These are phyloP conservation scores for Cathartes aura DNA, from an alignment of 2,113 vertebrate genomes.

Conservation along the genomic window DNA sequence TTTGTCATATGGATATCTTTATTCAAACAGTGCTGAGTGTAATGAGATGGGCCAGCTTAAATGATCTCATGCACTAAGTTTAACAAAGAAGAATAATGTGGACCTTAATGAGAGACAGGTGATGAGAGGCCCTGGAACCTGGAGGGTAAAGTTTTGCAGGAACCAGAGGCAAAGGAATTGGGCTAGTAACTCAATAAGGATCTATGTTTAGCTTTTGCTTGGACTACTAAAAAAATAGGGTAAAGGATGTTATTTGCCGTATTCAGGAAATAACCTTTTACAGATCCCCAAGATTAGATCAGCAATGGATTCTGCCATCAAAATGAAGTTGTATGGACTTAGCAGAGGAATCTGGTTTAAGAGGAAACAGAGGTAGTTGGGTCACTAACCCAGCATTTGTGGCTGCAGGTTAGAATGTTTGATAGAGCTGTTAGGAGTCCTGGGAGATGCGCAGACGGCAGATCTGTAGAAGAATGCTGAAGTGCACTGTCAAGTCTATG, in stretches of 20 bases:
- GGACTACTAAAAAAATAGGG: neutral
- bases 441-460: neutral
- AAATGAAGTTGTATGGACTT: neutral
- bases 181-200: neutral
- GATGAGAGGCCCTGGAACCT: neutral
- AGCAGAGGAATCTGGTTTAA: neutral
- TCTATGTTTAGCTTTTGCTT: neutral
- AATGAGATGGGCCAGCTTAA: neutral
- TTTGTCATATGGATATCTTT: neutral
- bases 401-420: neutral
- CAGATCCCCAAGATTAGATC: neutral
- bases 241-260: neutral
- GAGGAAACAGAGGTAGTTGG: neutral
- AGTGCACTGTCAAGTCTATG: neutral
- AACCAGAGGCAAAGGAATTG: neutral
- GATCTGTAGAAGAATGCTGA: neutral
- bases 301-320: neutral
- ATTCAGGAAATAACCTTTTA: neutral
- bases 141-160: neutral
- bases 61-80: neutral
- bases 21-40: neutral
- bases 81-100: neutral
- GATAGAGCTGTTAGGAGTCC: neutral
- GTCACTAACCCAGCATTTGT: neutral
- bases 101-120: neutral